Evolutionary conservation across 2,797 vertebrate species (phyloP).

Genomic region (Anniella stebbinsi): DNA sequence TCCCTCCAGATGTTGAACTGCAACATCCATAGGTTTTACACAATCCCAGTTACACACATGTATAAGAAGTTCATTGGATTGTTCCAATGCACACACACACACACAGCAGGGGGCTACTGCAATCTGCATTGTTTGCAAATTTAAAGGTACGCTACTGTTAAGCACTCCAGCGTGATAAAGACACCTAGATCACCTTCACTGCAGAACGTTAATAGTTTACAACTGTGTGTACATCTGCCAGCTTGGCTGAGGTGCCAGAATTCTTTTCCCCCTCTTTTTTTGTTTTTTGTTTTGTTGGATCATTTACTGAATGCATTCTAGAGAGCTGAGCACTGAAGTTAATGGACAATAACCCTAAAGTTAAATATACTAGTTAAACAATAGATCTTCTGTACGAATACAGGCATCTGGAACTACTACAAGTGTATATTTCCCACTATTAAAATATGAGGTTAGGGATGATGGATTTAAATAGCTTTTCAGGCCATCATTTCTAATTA

Average conservation of each 20-base stretch:
- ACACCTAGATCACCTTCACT: constrained; percentile 39
- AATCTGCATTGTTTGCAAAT: constrained; percentile 37
- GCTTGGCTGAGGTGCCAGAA: not conserved
- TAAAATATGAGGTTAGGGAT: not conserved
- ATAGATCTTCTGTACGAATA: not conserved
- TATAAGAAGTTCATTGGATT: not conserved
- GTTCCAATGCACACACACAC: not conserved
- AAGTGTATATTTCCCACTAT: not conserved
- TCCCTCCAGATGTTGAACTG: not conserved
- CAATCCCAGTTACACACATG: too few species aligned
- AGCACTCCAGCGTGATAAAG: constrained; percentile 44
- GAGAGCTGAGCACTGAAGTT: not conserved
- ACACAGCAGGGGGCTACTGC: not conserved
- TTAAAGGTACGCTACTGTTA: not conserved
- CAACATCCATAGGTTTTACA: too few species aligned
- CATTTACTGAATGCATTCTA: constrained; percentile 3
- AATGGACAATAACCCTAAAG: not conserved
- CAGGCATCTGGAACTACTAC: not conserved
- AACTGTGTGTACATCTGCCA: constrained; percentile 33
- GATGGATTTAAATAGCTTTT: not conserved
- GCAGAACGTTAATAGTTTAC: constrained; percentile 2
- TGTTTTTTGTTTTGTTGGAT: not conserved
- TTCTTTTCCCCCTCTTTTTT: not conserved
- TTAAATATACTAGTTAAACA: not conserved
- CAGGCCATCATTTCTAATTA: not conserved